These are phyloP conservation scores for Delphinapterus leucas DNA, from an alignment of 2,113 vertebrate species.

Conservation along the genomic window DNA sequence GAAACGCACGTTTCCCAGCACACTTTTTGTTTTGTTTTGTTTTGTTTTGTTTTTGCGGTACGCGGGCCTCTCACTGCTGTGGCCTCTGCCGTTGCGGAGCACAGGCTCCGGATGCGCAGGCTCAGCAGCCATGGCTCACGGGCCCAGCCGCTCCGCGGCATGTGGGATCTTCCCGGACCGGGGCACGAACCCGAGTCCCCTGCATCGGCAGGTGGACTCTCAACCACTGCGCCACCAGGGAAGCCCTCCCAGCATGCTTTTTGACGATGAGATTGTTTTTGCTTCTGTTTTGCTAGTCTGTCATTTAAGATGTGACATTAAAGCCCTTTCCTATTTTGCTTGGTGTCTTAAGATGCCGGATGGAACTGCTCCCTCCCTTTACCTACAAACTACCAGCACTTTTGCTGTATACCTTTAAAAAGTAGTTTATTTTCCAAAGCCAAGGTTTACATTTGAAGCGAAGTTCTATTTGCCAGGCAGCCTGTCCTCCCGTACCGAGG, in stretches of 20 bases:
- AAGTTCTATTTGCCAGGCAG: constrained; percentile 3
- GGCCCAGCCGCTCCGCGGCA: too few relatives aligned
- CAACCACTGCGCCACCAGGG: too few relatives aligned
- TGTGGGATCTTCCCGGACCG: too few relatives aligned
- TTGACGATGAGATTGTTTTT: constrained; percentile 1
- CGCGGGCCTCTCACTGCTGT: too few relatives aligned
- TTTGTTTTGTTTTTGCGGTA: not conserved
- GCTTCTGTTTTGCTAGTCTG: not conserved
- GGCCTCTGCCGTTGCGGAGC: too few relatives aligned
- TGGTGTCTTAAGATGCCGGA: not conserved
- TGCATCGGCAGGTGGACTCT: too few relatives aligned
- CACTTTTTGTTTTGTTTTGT: not conserved
- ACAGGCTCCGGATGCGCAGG: too few relatives aligned
- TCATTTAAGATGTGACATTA: not conserved
- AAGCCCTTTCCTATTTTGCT: not conserved
- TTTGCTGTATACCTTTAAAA: not conserved
- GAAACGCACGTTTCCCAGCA: not conserved
- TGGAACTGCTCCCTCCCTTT: not conserved
- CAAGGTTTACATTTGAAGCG: not conserved
- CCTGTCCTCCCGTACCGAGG: not conserved
- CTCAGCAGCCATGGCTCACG: too few relatives aligned
- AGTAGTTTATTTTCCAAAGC: not conserved
- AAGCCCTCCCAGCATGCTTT: not conserved
- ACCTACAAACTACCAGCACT: not conserved
- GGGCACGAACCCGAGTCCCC: too few relatives aligned